Evolutionary conservation across 1,140 invertebrate genomes (phyloP).

Genomic region (Harpegnathos saltator): DNA sequence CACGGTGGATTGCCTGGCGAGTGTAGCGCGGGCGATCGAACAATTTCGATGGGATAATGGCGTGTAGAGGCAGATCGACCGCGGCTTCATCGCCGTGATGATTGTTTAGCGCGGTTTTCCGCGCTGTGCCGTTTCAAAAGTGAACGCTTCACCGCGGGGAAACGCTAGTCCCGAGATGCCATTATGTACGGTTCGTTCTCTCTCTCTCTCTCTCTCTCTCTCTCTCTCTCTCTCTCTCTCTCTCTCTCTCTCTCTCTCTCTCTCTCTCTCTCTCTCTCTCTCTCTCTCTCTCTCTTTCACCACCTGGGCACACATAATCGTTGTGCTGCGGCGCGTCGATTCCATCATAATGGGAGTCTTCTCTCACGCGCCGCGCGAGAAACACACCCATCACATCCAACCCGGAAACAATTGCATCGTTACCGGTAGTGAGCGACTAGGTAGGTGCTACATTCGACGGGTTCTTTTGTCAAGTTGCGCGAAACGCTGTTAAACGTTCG

Average conservation of each 20-base stretch:
- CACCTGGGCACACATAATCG: slow-evolving; percentile 47
- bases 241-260: too few relatives aligned
- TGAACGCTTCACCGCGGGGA: slow-evolving; percentile 23
- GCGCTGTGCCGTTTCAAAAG: slow-evolving; percentile 19
- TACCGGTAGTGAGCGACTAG: not conserved
- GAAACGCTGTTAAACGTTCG: too few relatives aligned
- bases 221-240: too few relatives aligned
- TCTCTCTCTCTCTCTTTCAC: too few relatives aligned
- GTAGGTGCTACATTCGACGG: too few relatives aligned
- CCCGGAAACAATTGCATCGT: slow-evolving; percentile 29
- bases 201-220: too few relatives aligned
- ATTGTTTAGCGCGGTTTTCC: slow-evolving; percentile 24
- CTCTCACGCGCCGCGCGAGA: slow-evolving; percentile 17
- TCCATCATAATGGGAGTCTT: slow-evolving; percentile 36
- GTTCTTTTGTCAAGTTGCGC: too few relatives aligned
- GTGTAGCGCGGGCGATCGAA: not conserved
- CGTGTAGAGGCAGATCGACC: too few relatives aligned
- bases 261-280: too few relatives aligned
- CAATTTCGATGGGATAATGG: slow-evolving; percentile 2
- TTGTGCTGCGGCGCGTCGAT: slow-evolving; percentile 34
- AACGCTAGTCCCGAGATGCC: slow-evolving; percentile 2
- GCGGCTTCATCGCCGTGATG: slow-evolving; percentile 5
- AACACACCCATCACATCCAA: slow-evolving; percentile 37
- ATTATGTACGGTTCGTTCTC: slow-evolving; percentile 26
- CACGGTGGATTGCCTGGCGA: not conserved